Percentiles rank a stretch among this genome's conserved stretches.
Conservation (phyloP, 92 coral and sea anemone genomes). For the Galaxea fascicularis region DNA sequence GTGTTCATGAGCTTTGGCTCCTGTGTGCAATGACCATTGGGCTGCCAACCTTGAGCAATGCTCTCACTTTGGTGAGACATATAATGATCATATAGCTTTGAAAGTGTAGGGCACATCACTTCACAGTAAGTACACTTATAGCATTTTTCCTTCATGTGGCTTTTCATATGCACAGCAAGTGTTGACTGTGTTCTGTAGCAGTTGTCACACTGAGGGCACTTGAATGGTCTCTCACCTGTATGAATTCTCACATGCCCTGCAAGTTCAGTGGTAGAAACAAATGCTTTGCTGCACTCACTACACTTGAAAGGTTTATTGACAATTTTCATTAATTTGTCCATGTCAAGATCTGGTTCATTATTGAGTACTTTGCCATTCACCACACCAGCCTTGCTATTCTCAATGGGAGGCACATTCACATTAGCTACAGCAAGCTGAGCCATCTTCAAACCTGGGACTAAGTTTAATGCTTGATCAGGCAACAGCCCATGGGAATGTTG, state of each 20-base stretch:
- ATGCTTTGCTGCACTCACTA: slow-evolving; percentile 45
- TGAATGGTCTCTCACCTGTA: slow-evolving; percentile 47
- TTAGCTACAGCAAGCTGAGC: slow-evolving; percentile 29
- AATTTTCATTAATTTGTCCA: slow-evolving; percentile 38
- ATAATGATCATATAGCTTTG: slow-evolving; percentile 41
- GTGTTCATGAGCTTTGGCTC: not conserved
- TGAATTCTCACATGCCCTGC: slow-evolving; percentile 59
- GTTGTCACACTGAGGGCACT: slow-evolving; percentile 42
- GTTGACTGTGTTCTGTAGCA: slow-evolving; percentile 47
- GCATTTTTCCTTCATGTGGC: slow-evolving; percentile 23
- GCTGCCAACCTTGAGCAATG: not conserved
- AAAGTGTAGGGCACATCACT: slow-evolving; percentile 37
- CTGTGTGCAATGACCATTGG: not conserved
- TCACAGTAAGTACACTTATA: slow-evolving; percentile 38
- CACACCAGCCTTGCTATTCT: slow-evolving; percentile 5
- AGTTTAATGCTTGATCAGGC: slow-evolving; percentile 17
- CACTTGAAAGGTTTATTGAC: slow-evolving; percentile 51
- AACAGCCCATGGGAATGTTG: slow-evolving; percentile 5
- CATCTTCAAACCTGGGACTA: slow-evolving; percentile 39
- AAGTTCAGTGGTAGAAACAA: slow-evolving; percentile 45
- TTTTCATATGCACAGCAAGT: slow-evolving; percentile 47
- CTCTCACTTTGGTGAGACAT: slow-evolving; percentile 7
- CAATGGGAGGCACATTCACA: not conserved
- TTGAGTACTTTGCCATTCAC: slow-evolving; percentile 12
- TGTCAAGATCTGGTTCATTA: slow-evolving; percentile 34